phyloP scores from a whole-genome alignment of 1,140 invertebrate species.

The Scaptomyza graminum region DNA sequence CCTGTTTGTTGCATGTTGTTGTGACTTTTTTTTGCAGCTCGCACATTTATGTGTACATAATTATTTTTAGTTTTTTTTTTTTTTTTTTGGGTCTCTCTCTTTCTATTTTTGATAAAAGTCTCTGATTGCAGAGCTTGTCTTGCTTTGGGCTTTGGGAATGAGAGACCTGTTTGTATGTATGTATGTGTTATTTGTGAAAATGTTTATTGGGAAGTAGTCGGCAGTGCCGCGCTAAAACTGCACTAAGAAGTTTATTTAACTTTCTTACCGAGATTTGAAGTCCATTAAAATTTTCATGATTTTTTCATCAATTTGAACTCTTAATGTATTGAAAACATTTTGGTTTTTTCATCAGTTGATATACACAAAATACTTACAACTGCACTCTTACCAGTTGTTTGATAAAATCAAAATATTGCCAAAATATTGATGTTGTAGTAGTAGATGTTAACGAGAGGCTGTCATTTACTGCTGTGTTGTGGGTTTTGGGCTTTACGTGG shows the following conservation, averaged over 20 bases:
- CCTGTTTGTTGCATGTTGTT: slow-evolving; percentile 53
- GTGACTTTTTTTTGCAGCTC: slow-evolving; percentile 25
- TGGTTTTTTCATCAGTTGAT: too few species aligned
- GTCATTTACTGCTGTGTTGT: background rate
- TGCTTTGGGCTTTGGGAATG: slow-evolving; percentile 13
- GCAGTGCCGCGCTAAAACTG: background rate
- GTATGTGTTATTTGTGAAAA: background rate
- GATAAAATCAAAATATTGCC: background rate
- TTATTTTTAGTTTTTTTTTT: slow-evolving; percentile 1
- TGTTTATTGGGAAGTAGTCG: background rate
- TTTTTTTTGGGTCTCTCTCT: slow-evolving; percentile 28
- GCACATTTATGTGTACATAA: slow-evolving; percentile 27
- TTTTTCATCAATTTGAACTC: too few species aligned
- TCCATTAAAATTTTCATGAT: too few species aligned
- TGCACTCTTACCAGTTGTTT: too few species aligned
- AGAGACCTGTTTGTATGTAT: slow-evolving; percentile 1
- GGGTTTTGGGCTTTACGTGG: slow-evolving; percentile 32
- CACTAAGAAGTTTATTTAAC: too few species aligned
- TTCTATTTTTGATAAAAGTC: slow-evolving; percentile 20
- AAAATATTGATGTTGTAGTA: slow-evolving; percentile 1
- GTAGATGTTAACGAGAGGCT: background rate
- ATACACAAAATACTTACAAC: too few species aligned
- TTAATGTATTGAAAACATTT: too few species aligned
- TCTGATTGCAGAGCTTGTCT: slow-evolving; percentile 58
- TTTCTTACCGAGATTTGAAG: too few species aligned